Evolutionary conservation across 2,797 vertebrate genomes (phyloP).

Genomic region (Brachyrhaphis roseni): DNA sequence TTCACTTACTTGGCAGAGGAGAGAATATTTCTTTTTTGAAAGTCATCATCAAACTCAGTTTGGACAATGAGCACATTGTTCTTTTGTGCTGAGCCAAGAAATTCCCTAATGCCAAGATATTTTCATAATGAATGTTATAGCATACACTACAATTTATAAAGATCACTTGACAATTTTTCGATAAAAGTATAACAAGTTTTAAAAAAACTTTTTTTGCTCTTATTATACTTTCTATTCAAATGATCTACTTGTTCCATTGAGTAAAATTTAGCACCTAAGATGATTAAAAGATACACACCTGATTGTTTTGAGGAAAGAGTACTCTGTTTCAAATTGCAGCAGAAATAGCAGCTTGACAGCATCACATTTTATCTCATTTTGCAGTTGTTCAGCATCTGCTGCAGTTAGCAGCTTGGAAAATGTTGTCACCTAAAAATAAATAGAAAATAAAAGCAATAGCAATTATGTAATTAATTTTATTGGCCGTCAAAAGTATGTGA

Average conservation of each 20-base stretch:
- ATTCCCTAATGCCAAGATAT: conserved; percentile 35
- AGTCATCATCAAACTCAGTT: conserved; percentile 77
- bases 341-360: conserved; percentile 81
- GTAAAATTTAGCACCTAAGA: neutral
- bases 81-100: conserved; percentile 27
- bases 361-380: conserved; percentile 34
- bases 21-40: conserved; percentile 31
- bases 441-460: conserved; percentile 4
- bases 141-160: neutral
- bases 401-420: conserved; percentile 90
- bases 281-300: conserved; percentile 71
- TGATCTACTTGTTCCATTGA: neutral
- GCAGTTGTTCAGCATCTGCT: conserved; percentile 74
- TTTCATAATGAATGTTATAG: neutral
- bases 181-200: neutral
- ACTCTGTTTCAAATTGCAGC: conserved; percentile 90
- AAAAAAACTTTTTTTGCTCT: neutral
- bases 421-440: conserved; percentile 84
- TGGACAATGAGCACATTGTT: conserved; percentile 54
- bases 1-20: conserved; percentile 56
- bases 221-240: neutral
- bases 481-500: accelerated
- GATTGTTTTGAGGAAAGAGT: conserved; percentile 87
- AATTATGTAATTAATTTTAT: neutral
- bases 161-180: neutral